A percentile compares a stretch with the other conserved stretches of the same genome.
These are phyloP conservation scores for Trissoscelio sp. DNA, from an alignment of 2,888 invertebrate species.

Conservation along the genomic window DNA sequence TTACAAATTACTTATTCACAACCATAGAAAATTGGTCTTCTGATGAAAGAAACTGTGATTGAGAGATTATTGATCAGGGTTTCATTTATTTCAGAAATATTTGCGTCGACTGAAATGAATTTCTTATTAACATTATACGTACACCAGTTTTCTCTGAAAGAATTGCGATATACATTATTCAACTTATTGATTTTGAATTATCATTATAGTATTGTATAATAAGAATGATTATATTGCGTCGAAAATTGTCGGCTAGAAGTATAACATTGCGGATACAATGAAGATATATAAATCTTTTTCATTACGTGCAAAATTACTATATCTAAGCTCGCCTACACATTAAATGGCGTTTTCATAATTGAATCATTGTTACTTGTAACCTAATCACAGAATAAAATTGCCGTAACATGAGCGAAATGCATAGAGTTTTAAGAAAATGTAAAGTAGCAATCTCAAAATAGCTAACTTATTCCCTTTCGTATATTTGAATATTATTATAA, in stretches of 20 bases:
- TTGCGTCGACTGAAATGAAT: conserved; percentile 26
- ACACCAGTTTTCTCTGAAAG: background rate
- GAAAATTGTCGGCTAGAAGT: too few relatives aligned
- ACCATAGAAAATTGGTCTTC: conserved; percentile 15
- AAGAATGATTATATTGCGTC: background rate
- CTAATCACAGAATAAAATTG: conserved; percentile 16
- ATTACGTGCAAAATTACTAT: background rate
- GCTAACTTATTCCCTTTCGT: conserved; percentile 39
- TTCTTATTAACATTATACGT: conserved; percentile 24
- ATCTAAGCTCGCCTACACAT: background rate
- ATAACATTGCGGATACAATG: too few relatives aligned
- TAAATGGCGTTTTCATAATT: conserved; percentile 2
- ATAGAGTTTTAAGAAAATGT: conserved; percentile 28
- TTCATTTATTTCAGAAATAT: conserved; percentile 46
- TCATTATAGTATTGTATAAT: background rate
- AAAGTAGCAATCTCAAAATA: conserved; percentile 37
- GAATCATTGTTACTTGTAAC: conserved; percentile 13
- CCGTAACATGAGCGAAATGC: conserved; percentile 5
- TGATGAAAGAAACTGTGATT: conserved; percentile 46
- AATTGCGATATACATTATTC: background rate
- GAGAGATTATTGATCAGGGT: conserved; percentile 43
- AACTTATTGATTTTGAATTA: background rate
- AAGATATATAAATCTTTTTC: too few relatives aligned
- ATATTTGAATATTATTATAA: conserved; percentile 61
- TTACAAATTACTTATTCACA: conserved; percentile 34